Evolutionary conservation across 2,113 vertebrate genomes (phyloP), one percentile per base, ranked within the genome.

Genomic region (Pyxicephalus adspersus): DNA sequence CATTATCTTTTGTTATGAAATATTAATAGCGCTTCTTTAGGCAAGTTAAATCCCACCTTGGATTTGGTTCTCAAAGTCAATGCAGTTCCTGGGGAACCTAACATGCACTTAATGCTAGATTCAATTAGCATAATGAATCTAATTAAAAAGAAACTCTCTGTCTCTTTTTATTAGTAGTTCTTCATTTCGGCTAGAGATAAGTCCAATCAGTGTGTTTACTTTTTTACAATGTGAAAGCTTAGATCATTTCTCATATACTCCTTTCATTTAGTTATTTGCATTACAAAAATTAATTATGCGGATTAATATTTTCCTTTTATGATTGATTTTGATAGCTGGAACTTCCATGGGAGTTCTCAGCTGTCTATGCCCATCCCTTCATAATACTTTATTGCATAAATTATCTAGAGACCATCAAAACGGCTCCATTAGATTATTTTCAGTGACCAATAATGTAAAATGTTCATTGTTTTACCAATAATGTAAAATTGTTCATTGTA

Each of bases 1-100:
- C 89, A 92, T 94, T 92, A 90, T 82, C 89, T 90, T 89, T 90
- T 92, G 89, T 90, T 91, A 85, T 83, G 88, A 90, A 91, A 90
- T 87, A 89, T 86, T 92, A 92, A 93, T 94, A 89, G 88, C 90
- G 91, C 90, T 89, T 89, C 86, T 87, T 88, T 88, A 89, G 92
- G 85, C 83, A 83, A 79, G 85, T 52, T 90, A 89, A 92, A 89
- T 91, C 88, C 89, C 85, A 83, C 85, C 88, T 89, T 23, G 5
- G 83, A 85, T 81, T 79, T 85, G 82, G 51, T 81, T 0, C 13
- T 13, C 8, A 77, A 83, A 79, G 80, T 81, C 79, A 81, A 65
- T 34, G 45, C 82, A 86, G 86, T 34, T 34, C 81, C 34, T 28
- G 87, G 88, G 81, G 26, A 54, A 83, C 70, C 31, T 89, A 3